Percentiles rank a stretch among this genome's conserved stretches.
Evolutionary conservation across 2,888 invertebrate genomes (phyloP).

Genomic region (Drosophila lutescens): DNA sequence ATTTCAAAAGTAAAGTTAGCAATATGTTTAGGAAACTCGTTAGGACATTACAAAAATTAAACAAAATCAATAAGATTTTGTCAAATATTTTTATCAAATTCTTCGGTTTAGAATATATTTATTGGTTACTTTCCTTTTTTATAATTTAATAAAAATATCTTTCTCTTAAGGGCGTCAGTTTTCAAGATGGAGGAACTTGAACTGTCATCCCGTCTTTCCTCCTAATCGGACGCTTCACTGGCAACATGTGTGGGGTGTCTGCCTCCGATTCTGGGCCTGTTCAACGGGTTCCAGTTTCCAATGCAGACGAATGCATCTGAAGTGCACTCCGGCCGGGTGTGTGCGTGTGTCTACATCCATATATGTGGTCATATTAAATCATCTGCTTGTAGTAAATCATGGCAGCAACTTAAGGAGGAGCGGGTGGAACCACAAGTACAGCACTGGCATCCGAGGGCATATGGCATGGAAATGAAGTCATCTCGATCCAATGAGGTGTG

Average conservation of each 20-base stretch:
- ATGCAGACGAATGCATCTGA: conserved; percentile 49
- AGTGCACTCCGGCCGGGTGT: conserved; percentile 37
- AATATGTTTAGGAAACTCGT: no score
- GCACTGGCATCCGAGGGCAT: conserved; percentile 50
- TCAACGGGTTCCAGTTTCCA: conserved; percentile 42
- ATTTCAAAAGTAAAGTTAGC: no score
- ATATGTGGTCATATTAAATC: conserved; percentile 80
- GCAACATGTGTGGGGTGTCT: conserved; percentile 71
- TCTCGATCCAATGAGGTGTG: conserved; percentile 51
- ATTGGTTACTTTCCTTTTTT: no score
- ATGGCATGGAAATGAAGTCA: conserved; percentile 62
- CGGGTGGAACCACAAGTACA: conserved; percentile 56
- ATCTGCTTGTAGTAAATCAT: conserved; percentile 78
- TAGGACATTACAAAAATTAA: no score
- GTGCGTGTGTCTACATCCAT: conserved; percentile 53
- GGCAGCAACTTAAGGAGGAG: conserved; percentile 30
- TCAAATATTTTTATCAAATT: no score
- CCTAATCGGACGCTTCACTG: conserved; percentile 54
- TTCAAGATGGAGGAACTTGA: conserved; percentile 67
- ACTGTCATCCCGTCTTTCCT: conserved; percentile 22
- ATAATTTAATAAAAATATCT: no score
- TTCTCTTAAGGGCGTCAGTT: conserved; percentile 44
- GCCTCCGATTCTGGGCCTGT: conserved; percentile 23
- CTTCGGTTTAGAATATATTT: no score
- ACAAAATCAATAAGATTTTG: no score